Base-by-base conservation (phyloP, 2,888 invertebrate genomes). In the Acanthosoma haemorrhoidale region DNA sequence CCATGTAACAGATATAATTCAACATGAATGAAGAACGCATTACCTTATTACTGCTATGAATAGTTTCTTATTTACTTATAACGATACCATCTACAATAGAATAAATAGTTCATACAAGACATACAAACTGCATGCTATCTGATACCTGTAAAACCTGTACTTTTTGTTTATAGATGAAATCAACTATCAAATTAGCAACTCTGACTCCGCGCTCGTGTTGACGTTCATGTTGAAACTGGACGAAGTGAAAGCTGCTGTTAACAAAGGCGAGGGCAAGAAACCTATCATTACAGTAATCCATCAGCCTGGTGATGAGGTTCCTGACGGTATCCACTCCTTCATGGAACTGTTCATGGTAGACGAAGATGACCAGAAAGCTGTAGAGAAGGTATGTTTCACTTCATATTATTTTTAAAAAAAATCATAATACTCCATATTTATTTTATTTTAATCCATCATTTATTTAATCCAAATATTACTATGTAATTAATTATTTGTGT, bases 131-230 rank as follows among this genome's bases (percentile, higher is more conserved):
- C n/a, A n/a, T n/a, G n/a, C n/a, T n/a, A n/a, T n/a, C n/a, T n/a
- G n/a, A n/a, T n/a, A n/a, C n/a, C n/a, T n/a, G n/a, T n/a, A n/a
- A n/a, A n/a, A n/a, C n/a, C n/a, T n/a, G n/a, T n/a, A n/a, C n/a
- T n/a, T n/a, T n/a, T n/a, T n/a, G n/a, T 60, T 73, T 73, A 16
- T 63, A 77, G 77, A 75, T 34, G 77, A 77, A 72, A 69, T 77
- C 13, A 73, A 73, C 13, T 75, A 76, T 41, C 77, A 77, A 71
- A 38, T 77, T 2, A 71, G 72, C 16, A 75, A 77, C 61, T 74
- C 75, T 15, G 74, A 71, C 13, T 76, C 75, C 0, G 71, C 70
- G 6, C 70, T 73, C 1, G 71, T 77, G 2, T 69, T 77, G 6
- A 77, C 77, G 1, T 73, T 75, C 36, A 74, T 75, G 13, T 72